Percentiles rank a stretch among this genome's conserved stretches.
Conservation (phyloP, 2,113 vertebrate genomes). For the Prunella fulvescens region DNA sequence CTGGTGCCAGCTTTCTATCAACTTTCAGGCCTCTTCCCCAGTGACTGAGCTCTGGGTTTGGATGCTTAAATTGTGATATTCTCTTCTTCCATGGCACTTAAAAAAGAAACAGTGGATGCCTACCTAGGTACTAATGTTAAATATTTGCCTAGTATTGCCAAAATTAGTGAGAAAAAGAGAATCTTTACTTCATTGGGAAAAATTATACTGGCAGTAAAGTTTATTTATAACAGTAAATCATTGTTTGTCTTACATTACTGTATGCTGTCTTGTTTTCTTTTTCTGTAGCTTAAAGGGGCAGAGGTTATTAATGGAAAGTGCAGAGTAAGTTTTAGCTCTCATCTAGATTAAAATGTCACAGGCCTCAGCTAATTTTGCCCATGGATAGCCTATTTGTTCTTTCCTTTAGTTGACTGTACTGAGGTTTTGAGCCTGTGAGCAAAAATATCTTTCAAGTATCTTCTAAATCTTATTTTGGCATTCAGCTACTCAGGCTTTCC, state of each 20-base stretch:
- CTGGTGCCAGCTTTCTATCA: background rate
- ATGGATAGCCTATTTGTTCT: background rate
- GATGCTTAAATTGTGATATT: background rate
- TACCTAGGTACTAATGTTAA: background rate
- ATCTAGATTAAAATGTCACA: background rate
- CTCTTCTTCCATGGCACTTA: background rate
- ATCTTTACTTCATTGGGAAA: background rate
- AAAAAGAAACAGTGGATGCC: background rate
- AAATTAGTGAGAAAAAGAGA: background rate
- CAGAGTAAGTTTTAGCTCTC: background rate
- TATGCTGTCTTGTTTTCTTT: background rate
- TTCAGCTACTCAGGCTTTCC: background rate
- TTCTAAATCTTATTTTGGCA: background rate
- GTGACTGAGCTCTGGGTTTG: background rate
- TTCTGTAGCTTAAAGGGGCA: background rate
- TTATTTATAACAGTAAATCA: background rate
- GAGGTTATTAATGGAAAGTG: background rate
- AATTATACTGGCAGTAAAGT: background rate
- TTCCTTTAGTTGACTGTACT: background rate
- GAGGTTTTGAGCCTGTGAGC: background rate
- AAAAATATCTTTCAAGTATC: background rate
- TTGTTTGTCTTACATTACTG: background rate
- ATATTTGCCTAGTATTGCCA: background rate
- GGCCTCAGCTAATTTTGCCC: background rate
- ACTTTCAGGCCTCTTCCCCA: background rate